Percentiles rank a stretch among this genome's conserved stretches.
These are phyloP conservation scores for Aleiodes alternator DNA, from an alignment of 2,888 invertebrate genomes.

Conservation along the genomic window DNA sequence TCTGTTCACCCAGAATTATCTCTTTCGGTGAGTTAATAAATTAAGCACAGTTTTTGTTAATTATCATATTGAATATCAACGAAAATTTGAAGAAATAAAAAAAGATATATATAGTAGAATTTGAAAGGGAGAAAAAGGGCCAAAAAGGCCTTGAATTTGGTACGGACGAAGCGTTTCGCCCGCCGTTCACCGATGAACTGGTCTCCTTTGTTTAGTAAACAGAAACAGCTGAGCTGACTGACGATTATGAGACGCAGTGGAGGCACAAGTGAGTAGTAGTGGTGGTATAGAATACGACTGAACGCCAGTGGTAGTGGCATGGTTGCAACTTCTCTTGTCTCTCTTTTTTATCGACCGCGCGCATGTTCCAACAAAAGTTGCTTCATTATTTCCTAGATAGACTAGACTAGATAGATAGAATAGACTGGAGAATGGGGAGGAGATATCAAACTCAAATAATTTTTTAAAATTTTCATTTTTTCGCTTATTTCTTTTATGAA, in stretches of 20 bases:
- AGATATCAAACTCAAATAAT: slow-evolving; percentile 27
- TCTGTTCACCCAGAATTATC: too few relatives aligned
- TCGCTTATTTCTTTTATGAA: not conserved
- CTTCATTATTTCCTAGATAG: not conserved
- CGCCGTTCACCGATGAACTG: slow-evolving; percentile 66
- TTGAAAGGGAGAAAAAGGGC: slow-evolving; percentile 16
- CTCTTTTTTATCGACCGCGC: slow-evolving; percentile 19
- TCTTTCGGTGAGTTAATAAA: too few relatives aligned
- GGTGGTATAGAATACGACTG: slow-evolving; percentile 37
- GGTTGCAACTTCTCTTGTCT: not conserved
- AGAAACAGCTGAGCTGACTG: slow-evolving; percentile 72
- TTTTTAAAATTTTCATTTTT: not conserved
- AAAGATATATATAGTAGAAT: not conserved
- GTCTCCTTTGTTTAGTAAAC: slow-evolving; percentile 74
- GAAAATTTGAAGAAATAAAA: not conserved
- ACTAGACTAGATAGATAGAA: too few relatives aligned
- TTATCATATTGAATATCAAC: too few relatives aligned
- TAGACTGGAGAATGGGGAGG: not conserved
- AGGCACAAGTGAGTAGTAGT: slow-evolving; percentile 46
- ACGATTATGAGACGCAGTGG: slow-evolving; percentile 46
- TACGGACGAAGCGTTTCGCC: slow-evolving; percentile 58
- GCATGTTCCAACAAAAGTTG: slow-evolving; percentile 14
- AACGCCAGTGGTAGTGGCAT: slow-evolving; percentile 41
- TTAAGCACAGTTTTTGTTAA: too few relatives aligned
- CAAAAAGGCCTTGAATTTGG: slow-evolving; percentile 40